Conservation (phyloP, 2,888 invertebrate species). For the Azorinus chamasolen region DNA sequence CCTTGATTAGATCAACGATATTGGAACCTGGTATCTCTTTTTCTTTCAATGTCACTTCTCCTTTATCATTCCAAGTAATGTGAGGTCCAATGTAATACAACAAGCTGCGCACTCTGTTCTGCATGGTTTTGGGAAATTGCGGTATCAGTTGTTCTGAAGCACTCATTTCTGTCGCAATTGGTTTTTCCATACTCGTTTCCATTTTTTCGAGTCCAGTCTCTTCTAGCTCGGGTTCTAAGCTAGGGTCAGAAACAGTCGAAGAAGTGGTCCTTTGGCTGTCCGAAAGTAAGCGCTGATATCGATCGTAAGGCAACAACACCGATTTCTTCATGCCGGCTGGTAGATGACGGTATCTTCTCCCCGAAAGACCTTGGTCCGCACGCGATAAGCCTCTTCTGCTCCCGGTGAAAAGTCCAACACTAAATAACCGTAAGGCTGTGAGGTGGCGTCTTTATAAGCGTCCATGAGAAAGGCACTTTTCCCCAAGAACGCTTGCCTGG, state of each 20-base stretch:
- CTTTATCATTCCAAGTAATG: constrained; percentile 8
- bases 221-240: no score
- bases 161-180: no score
- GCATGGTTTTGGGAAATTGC: constrained; percentile 3
- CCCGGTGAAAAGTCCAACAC: constrained; percentile 28
- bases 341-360: constrained; percentile 30
- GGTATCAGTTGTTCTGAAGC: background rate
- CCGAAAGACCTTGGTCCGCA: constrained; percentile 25
- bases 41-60: constrained; percentile 13
- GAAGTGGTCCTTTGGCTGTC: no score
- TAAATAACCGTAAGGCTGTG: constrained; percentile 31
- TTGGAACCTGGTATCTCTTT: constrained; percentile 9
- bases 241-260: no score
- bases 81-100: constrained; percentile 11
- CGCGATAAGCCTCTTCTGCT: constrained; percentile 17
- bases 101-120: constrained; percentile 5
- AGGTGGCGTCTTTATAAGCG: constrained; percentile 35
- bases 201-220: no score
- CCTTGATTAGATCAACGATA: constrained; percentile 18
- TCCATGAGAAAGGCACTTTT: constrained; percentile 21
- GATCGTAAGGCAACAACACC: constrained; percentile 18
- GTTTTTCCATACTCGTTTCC: no score
- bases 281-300: constrained; percentile 17
- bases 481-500: constrained; percentile 26
- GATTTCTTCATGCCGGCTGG: constrained; percentile 16